Evolutionary conservation across 1,140 invertebrate genomes (phyloP), one percentile per base, ranked within the genome.

Genomic region (Frieseomelitta varia): DNA sequence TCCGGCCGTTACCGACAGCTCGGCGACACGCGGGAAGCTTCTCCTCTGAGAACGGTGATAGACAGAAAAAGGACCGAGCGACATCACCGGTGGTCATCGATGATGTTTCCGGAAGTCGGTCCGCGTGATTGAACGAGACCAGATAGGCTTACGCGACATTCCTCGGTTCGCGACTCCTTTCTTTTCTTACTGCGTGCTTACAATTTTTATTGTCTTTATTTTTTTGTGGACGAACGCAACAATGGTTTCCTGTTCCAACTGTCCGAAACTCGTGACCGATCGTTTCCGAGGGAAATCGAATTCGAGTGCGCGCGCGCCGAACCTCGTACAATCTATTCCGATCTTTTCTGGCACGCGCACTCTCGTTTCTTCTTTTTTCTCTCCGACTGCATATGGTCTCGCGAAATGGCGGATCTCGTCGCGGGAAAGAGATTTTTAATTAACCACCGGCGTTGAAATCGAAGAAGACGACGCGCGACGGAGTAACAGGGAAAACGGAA

Each of bases 61-160:
- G 65, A 19, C 1, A 4, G 77, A 83, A 86, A 85, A 80, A 79
- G 74, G 81, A 77, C 68, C 51, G 55, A 39, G n/a, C 47, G 19
- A 3, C 86, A 87, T 84, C 77, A 79, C 79, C 79, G 86, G 58
- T 67, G 63, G 82, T 85, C 88, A 85, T 87, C 85, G 73, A 77
- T 63, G 86, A 84, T 79, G 78, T 79, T 8, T 47, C 55, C 67
- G 83, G 80, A 81, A 84, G 87, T 85, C 80, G 87, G 87, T 91
- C 85, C 87, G 86, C 90, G 90, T 91, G 92, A 92, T 86, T 90
- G 91, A 92, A 93, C 88, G 92, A 90, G 56, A 61, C 72, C 53
- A 61, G 67, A 86, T 81, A 71, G 51, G 30, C 55, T 51, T 61
- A 47, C 56, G 39, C 39, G 75, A 56, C 17, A 14, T 87, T 61